Evolutionary conservation across 2,113 vertebrate species (phyloP), one percentile per base, ranked within the genome.

Genomic region (Stictonetta naevosa): DNA sequence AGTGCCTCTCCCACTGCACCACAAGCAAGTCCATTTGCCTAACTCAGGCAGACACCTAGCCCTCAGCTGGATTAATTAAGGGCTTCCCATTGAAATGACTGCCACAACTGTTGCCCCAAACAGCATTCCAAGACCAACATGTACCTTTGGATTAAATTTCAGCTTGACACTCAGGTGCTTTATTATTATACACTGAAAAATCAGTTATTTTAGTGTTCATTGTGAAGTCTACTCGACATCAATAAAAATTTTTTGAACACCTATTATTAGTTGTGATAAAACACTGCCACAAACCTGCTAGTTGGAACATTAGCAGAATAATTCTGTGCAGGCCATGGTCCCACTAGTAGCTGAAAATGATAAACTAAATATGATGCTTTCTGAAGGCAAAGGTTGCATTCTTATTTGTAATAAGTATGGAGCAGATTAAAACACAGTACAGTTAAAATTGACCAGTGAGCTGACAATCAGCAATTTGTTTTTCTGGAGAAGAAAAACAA

Each of bases 121-220:
- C 1, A 42, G 3, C 29, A 50, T 52, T 55, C 22, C 15, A 73
- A 38, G 11, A 58, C 16, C 38, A 56, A n/a, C 9, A 3, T 0
- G 2, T 7, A 52, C 8, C 33, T 63, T 84, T 50, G 10, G 52
- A 20, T 74, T 33, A 44, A 77, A 63, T 26, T n/a, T 44, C 25
- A 18, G 5, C n/a, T 71, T 68, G 38, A 59, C 36, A 44, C 19
- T 50, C 18, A 55, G 36, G 8, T 68, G 19, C 36, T 64, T 79
- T 13, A 74, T 55, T 17, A n/a, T 15, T 72, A 53, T 7, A 29
- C 11, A 67, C 13, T 15, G 21, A 75, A 16, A 84, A 85, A 64
- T 28, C 29, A 34, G 19, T 19, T 78, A 14, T n/a, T 75, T 81
- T 11, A 56, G 23, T 21, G 13, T 62, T 79, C 64, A 23, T 31